phyloP scores from a whole-genome alignment of 2,113 vertebrate species.

The Brienomyrus longianalis region DNA sequence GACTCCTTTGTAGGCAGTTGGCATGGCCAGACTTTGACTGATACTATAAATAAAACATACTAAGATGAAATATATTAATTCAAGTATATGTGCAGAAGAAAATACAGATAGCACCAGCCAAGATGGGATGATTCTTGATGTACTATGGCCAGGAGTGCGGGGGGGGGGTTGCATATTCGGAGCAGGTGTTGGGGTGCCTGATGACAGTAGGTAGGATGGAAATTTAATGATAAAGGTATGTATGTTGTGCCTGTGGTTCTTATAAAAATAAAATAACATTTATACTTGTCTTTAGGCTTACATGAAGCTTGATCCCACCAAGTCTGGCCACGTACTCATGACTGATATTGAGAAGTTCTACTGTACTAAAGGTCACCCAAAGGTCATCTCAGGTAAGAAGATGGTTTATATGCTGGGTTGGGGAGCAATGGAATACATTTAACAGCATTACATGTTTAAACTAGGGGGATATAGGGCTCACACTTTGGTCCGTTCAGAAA shows the following conservation, averaged over 20 bases:
- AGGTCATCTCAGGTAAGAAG: slow-evolving; percentile 60
- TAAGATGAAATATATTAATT: not conserved
- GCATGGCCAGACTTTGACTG: not conserved
- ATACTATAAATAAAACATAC: not conserved
- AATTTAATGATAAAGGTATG: not conserved
- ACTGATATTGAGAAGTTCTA: slow-evolving; percentile 69
- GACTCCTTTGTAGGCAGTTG: not conserved
- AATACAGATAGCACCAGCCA: not conserved
- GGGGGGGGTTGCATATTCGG: not conserved
- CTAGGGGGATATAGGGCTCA: too few species aligned
- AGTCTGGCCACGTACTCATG: slow-evolving; percentile 59
- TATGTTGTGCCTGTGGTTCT: not conserved
- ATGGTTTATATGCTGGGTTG: not conserved
- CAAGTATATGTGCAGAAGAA: not conserved
- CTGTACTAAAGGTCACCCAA: slow-evolving; percentile 61
- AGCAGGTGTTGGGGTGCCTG: not conserved
- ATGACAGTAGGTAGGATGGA: not conserved
- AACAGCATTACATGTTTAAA: not conserved
- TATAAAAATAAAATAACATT: slow-evolving; percentile 16
- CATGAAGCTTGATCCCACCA: slow-evolving; percentile 73
- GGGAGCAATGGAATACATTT: not conserved
- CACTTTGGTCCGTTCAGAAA: too few species aligned
- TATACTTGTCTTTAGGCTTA: slow-evolving; percentile 55
- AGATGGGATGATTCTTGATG: not conserved
- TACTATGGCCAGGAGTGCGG: not conserved